phyloP scores from a whole-genome alignment of 2,888 invertebrate genomes.

The Latrodectus hesperus region DNA sequence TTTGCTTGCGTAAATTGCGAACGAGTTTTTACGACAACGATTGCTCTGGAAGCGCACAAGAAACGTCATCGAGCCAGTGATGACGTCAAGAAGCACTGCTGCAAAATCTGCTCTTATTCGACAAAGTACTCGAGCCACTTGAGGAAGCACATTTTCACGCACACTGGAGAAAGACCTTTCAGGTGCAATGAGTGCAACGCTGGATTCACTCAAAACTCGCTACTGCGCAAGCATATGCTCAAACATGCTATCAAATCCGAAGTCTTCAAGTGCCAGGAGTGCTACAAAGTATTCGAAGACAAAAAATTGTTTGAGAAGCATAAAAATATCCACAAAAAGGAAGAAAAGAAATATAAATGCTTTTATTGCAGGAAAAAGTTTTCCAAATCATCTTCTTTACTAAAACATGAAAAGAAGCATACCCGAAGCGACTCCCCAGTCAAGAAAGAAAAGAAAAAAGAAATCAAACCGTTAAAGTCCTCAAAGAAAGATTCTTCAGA shows the following conservation, averaged over 20 bases:
- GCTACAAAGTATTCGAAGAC: conserved; percentile 20
- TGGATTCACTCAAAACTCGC: conserved; percentile 57
- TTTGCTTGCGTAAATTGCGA: conserved; percentile 46
- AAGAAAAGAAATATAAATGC: conserved; percentile 42
- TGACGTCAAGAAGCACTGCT: conserved; percentile 38
- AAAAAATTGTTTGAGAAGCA: conserved; percentile 28
- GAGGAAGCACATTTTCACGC: conserved; percentile 53
- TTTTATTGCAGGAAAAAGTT: conserved; percentile 41
- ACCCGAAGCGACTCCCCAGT: not conserved
- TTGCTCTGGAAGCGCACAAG: conserved; percentile 31
- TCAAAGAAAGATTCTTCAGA: not conserved
- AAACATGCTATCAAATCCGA: conserved; percentile 22
- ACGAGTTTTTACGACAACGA: conserved; percentile 38
- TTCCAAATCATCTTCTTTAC: not conserved
- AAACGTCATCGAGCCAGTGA: conserved; percentile 33
- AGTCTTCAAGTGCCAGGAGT: conserved; percentile 16
- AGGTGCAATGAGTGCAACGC: conserved; percentile 42
- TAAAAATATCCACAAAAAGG: conserved; percentile 25
- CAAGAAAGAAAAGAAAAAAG: not conserved
- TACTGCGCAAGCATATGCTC: conserved; percentile 53
- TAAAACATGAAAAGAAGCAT: conserved; percentile 51
- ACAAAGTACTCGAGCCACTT: conserved; percentile 66
- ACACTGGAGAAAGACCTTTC: conserved; percentile 55
- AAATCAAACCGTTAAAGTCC: not conserved
- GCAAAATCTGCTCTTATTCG: conserved; percentile 47